A percentile compares a stretch with the other conserved stretches of the same genome.
These are phyloP conservation scores for Orthonyx spaldingii DNA, from an alignment of 2,113 vertebrate genomes.

Conservation along the genomic window DNA sequence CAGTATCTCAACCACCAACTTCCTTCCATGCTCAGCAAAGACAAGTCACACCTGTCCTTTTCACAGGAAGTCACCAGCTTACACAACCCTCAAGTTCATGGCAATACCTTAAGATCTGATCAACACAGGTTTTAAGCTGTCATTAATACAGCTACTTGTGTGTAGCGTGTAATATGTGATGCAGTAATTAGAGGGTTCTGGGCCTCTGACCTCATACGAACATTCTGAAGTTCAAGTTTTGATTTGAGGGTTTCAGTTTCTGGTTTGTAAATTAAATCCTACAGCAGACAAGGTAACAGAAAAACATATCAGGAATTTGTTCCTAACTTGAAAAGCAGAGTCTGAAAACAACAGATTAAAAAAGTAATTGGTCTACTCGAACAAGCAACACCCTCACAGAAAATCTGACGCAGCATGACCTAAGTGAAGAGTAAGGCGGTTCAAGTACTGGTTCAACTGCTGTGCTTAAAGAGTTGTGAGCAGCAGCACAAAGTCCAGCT, in stretches of 20 bases:
- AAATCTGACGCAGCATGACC: background rate
- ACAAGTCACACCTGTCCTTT: background rate
- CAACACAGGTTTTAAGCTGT: background rate
- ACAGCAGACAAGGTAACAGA: background rate
- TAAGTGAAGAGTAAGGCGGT: background rate
- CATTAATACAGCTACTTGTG: background rate
- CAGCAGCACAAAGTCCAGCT: background rate
- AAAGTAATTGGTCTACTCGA: background rate
- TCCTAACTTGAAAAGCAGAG: background rate
- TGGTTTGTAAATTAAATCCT: background rate
- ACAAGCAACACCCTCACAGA: background rate
- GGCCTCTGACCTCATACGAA: background rate
- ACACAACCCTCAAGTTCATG: background rate
- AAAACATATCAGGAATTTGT: background rate
- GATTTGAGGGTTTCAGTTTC: background rate
- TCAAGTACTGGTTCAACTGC: background rate
- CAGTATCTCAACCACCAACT: background rate
- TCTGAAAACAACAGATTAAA: background rate
- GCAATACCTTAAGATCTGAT: background rate
- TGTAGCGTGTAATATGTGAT: accelerated
- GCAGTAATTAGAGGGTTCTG: background rate
- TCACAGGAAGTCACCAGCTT: background rate
- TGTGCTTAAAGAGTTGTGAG: background rate
- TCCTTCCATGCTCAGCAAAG: background rate
- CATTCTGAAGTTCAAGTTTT: background rate